These are phyloP conservation scores for Drosophila nannoptera DNA, from an alignment of 1,140 invertebrate species.

Conservation along the genomic window DNA sequence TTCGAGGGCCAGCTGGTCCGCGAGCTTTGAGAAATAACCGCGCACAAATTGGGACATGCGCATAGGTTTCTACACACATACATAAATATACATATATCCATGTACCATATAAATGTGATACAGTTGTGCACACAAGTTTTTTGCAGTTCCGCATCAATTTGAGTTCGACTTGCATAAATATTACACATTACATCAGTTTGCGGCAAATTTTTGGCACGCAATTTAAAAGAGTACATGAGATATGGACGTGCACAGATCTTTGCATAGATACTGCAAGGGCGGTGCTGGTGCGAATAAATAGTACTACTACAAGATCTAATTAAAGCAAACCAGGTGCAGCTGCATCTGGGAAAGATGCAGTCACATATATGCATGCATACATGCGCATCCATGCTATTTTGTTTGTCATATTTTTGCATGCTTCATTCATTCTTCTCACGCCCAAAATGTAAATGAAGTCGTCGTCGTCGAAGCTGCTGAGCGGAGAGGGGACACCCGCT, in stretches of 20 bases:
- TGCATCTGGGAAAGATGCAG: constrained; percentile 43
- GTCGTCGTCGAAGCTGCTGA: constrained; percentile 4
- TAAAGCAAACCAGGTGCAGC: constrained; percentile 44
- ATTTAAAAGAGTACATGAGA: constrained; percentile 47
- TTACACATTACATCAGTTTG: constrained; percentile 32
- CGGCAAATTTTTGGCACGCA: constrained; percentile 57
- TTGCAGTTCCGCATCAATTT: constrained; percentile 47
- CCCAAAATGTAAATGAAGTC: constrained; percentile 73
- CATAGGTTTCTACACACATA: too few species aligned
- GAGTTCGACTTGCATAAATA: constrained; percentile 40
- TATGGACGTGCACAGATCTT: constrained; percentile 36
- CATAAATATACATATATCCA: too few species aligned
- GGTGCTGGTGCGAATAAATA: constrained; percentile 30
- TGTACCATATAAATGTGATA: neutral
- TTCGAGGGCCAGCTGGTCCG: constrained; percentile 52
- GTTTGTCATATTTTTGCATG: constrained; percentile 41
- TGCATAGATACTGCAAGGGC: constrained; percentile 54
- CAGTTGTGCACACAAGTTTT: neutral
- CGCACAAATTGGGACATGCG: too few species aligned
- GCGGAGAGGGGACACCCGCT: neutral
- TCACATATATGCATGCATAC: constrained; percentile 9
- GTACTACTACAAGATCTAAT: constrained; percentile 53
- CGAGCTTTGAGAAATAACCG: neutral
- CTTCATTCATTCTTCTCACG: constrained; percentile 62
- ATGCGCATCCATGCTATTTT: constrained; percentile 21